phyloP scores from a whole-genome alignment of 2,113 vertebrate genomes.

The Rhombomys opimus region DNA sequence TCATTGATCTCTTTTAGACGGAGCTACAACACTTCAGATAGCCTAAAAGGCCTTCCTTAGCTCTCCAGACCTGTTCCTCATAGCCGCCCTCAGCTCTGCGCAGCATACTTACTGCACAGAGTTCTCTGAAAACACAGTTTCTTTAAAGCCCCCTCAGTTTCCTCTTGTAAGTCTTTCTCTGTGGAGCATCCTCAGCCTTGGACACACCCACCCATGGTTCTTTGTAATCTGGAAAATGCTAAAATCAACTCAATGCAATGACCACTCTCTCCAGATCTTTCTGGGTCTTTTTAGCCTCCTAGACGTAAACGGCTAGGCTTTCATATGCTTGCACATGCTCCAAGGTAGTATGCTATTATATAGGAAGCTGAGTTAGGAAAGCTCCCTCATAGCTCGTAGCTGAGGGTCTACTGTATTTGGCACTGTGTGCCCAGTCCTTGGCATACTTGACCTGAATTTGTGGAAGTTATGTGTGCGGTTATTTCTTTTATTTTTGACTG shows the following conservation, averaged over 20 bases:
- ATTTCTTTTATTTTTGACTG: not conserved
- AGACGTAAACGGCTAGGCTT: not conserved
- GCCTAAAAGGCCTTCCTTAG: not conserved
- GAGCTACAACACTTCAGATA: not conserved
- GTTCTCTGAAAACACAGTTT: not conserved
- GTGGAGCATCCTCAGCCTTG: too few species aligned
- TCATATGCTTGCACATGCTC: not conserved
- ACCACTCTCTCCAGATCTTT: not conserved
- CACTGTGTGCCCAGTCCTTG: not conserved
- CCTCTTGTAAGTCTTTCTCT: not conserved
- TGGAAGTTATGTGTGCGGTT: not conserved
- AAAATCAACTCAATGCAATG: not conserved
- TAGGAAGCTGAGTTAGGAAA: not conserved
- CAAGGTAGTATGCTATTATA: not conserved
- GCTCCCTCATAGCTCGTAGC: not conserved
- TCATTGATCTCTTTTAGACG: not conserved
- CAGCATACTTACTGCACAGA: not conserved
- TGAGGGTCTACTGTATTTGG: not conserved
- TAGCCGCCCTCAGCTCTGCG: not conserved
- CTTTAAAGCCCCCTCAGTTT: not conserved
- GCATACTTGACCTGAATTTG: not conserved
- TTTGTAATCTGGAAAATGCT: not conserved
- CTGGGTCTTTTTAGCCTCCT: not conserved
- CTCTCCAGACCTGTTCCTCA: not conserved
- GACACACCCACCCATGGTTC: not conserved